Percentiles rank a stretch among this genome's conserved stretches.
These are phyloP conservation scores for Eciton burchellii DNA, from an alignment of 1,140 invertebrate species.

Conservation along the genomic window DNA sequence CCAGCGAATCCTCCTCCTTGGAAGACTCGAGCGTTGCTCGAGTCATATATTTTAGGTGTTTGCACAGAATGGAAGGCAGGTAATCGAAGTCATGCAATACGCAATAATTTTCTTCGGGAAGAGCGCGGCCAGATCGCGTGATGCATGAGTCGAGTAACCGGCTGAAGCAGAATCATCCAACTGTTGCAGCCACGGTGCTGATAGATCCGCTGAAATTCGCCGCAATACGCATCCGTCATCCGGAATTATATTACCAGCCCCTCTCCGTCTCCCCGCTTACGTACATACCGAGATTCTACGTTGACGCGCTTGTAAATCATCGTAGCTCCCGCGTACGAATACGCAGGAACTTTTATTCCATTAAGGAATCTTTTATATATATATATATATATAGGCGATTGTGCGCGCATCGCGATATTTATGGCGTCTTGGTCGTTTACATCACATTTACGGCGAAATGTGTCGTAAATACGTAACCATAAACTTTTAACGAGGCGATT, in stretches of 20 bases:
- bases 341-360: background rate
- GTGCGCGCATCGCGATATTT: background rate
- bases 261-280: background rate
- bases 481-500: constrained; percentile 28
- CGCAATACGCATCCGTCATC: constrained; percentile 23
- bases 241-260: constrained; percentile 16
- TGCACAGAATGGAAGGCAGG: constrained; percentile 19
- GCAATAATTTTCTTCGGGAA: constrained; percentile 53
- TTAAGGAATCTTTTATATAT: background rate
- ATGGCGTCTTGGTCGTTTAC: background rate
- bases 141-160: constrained; percentile 48
- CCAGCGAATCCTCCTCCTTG: background rate
- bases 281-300: background rate
- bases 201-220: constrained; percentile 47
- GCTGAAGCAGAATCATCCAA: constrained; percentile 33
- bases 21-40: constrained; percentile 14
- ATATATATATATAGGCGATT: no score
- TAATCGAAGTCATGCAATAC: constrained; percentile 57
- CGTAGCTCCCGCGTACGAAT: background rate
- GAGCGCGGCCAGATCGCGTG: constrained; percentile 59
- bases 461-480: background rate
- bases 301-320: background rate
- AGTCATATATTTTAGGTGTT: constrained; percentile 42
- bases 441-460: constrained; percentile 3
- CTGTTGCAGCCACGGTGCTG: constrained; percentile 44